phyloP scores from a whole-genome alignment of 2,113 vertebrate genomes.

The Lathamus discolor region DNA sequence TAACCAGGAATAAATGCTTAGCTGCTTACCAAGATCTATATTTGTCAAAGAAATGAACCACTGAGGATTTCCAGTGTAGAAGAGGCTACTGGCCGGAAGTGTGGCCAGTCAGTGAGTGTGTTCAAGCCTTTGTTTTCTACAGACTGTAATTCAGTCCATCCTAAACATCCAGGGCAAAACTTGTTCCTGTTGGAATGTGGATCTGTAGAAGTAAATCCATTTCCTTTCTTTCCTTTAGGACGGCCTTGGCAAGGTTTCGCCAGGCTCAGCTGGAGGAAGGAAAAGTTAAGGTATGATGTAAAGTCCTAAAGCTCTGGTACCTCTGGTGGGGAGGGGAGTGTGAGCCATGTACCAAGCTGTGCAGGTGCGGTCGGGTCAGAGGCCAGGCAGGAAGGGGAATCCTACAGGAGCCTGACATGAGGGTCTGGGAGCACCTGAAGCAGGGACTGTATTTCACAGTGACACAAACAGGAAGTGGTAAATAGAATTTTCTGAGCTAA shows the following conservation, averaged over 20 bases:
- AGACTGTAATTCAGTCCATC: background rate
- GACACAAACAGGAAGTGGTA: background rate
- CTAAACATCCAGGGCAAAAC: background rate
- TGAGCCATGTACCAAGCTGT: rapidly evolving
- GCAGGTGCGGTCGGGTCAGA: rapidly evolving
- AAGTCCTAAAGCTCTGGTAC: background rate
- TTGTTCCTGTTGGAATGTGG: background rate
- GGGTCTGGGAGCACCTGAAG: no score
- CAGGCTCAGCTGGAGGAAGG: slow-evolving; percentile 96
- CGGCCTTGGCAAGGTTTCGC: slow-evolving; percentile 94
- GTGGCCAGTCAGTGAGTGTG: background rate
- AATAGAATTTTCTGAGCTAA: background rate
- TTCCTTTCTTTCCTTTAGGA: slow-evolving; percentile 77
- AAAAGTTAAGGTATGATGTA: slow-evolving; percentile 86
- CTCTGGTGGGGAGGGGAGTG: background rate
- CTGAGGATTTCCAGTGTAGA: background rate
- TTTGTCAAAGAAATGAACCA: background rate
- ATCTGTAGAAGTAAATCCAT: background rate
- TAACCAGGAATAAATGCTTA: background rate
- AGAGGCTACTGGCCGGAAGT: rapidly evolving
- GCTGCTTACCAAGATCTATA: background rate
- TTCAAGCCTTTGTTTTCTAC: background rate
- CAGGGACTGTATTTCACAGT: background rate
- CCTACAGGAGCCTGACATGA: background rate
- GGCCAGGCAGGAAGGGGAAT: background rate